Conservation (phyloP, 2,113 vertebrate genomes). For the Patagioenas fasciata region DNA sequence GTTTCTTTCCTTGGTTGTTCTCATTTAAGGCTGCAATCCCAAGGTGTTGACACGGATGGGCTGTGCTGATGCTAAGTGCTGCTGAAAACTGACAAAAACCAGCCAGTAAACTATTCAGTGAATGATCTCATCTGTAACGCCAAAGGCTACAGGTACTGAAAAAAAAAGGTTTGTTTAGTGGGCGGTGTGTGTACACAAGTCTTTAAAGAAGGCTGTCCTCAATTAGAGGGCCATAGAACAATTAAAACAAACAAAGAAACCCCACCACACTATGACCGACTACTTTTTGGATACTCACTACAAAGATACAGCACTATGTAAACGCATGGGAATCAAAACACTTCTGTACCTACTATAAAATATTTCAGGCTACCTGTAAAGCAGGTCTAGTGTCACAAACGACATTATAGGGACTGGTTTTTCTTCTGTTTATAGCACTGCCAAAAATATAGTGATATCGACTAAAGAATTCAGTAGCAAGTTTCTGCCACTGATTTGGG, state of each 20-base stretch:
- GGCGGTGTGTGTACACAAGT: background rate
- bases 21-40: background rate
- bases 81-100: background rate
- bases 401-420: background rate
- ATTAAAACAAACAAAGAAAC: background rate
- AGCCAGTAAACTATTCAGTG: background rate
- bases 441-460: background rate
- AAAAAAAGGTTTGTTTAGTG: background rate
- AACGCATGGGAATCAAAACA: background rate
- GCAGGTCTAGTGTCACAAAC: background rate
- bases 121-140: background rate
- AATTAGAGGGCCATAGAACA: background rate
- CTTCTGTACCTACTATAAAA: background rate
- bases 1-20: background rate
- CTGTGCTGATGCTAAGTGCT: background rate
- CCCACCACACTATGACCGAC: background rate
- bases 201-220: background rate
- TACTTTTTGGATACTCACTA: background rate
- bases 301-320: background rate
- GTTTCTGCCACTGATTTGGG: background rate
- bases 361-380: background rate
- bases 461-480: background rate
- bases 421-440: background rate
- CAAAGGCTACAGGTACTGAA: background rate
- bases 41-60: background rate